These are phyloP conservation scores for Athetis lepigone DNA, from an alignment of 2,888 invertebrate species.

Conservation along the genomic window DNA sequence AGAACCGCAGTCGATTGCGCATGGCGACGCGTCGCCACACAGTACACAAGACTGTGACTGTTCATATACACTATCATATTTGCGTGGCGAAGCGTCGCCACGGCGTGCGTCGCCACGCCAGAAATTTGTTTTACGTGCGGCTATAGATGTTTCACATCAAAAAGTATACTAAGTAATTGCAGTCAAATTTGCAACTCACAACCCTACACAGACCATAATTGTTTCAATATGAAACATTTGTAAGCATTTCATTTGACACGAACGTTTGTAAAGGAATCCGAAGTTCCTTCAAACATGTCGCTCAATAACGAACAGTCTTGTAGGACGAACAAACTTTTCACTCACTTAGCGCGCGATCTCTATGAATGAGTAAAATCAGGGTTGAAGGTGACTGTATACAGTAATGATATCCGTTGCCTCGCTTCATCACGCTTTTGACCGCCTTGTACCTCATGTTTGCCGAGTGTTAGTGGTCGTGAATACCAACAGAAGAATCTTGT, in stretches of 20 bases:
- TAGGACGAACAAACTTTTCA: slow-evolving; percentile 57
- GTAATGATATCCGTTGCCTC: slow-evolving; percentile 43
- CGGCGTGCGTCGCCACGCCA: too few relatives aligned
- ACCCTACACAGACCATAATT: slow-evolving; percentile 13
- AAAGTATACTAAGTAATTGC: neutral
- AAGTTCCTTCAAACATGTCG: slow-evolving; percentile 36
- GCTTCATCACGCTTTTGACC: slow-evolving; percentile 68
- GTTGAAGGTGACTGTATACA: slow-evolving; percentile 18
- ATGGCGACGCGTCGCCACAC: too few relatives aligned
- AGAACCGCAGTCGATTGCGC: too few relatives aligned
- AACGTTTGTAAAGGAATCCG: slow-evolving; percentile 43
- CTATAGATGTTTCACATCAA: neutral
- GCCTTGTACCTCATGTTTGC: slow-evolving; percentile 25
- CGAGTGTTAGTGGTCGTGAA: neutral
- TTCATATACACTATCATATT: too few relatives aligned
- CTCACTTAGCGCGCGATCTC: slow-evolving; percentile 50
- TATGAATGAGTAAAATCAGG: slow-evolving; percentile 35
- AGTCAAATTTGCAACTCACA: slow-evolving; percentile 12
- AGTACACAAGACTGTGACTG: too few relatives aligned
- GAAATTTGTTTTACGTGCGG: too few relatives aligned
- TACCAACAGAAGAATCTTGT: slow-evolving; percentile 16
- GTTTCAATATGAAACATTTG: slow-evolving; percentile 40
- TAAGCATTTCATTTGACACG: slow-evolving; percentile 18
- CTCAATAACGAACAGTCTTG: slow-evolving; percentile 57
- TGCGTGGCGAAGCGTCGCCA: too few relatives aligned